A percentile compares a stretch with the other conserved stretches of the same genome.
phyloP scores from a whole-genome alignment of 2,888 invertebrate species.

The Willowsia nigromaculata region DNA sequence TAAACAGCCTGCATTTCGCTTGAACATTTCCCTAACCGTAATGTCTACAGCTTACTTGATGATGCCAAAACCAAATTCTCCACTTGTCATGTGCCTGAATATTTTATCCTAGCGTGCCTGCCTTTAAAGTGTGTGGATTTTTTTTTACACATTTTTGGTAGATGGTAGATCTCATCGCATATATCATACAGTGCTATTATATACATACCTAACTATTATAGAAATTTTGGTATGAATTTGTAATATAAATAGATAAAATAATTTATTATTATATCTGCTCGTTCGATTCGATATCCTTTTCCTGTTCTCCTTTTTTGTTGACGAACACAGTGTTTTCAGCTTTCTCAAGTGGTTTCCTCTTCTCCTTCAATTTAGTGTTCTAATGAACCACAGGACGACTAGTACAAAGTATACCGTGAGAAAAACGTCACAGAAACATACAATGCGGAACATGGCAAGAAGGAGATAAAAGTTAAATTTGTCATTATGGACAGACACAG shows the following conservation, averaged over 20 bases:
- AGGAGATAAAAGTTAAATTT: slow-evolving; percentile 72
- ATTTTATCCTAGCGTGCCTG: no score
- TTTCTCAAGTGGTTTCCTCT: not conserved
- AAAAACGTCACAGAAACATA: slow-evolving; percentile 68
- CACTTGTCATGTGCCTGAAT: no score
- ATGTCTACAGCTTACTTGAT: no score
- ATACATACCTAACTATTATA: no score
- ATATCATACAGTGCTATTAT: no score
- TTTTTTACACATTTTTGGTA: no score
- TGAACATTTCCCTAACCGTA: no score
- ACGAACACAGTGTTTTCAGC: not conserved
- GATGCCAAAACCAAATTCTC: no score
- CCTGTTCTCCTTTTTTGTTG: not conserved
- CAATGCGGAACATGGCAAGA: slow-evolving; percentile 67
- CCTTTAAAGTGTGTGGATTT: no score
- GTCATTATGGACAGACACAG: slow-evolving; percentile 70
- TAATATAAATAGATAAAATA: slow-evolving; percentile 22
- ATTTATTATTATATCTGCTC: no score
- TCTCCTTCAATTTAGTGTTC: slow-evolving; percentile 49
- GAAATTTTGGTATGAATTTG: not conserved
- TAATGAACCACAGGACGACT: slow-evolving; percentile 72
- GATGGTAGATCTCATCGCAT: no score
- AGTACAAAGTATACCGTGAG: slow-evolving; percentile 70
- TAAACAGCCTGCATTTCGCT: no score
- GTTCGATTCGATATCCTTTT: not conserved